Conservation (phyloP, 2,113 vertebrate genomes). For the Vireo altiloquus region DNA sequence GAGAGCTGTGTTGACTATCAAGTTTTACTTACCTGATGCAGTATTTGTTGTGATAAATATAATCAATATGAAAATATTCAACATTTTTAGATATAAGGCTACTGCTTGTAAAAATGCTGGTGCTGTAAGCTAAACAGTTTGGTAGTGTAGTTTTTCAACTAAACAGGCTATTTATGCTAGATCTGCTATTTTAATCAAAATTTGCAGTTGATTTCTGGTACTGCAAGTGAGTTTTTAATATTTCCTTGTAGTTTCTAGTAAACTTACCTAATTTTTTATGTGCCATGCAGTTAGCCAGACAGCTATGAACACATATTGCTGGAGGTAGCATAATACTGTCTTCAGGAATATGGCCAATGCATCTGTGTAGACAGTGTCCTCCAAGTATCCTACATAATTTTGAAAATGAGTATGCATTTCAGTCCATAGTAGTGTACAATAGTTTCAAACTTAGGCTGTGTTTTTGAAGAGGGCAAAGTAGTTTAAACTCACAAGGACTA, state of each 20-base stretch:
- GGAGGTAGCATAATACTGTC: not conserved
- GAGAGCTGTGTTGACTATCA: not conserved
- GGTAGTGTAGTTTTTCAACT: not conserved
- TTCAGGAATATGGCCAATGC: not conserved
- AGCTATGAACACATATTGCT: fast-evolving
- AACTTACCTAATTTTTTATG: not conserved
- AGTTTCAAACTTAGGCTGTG: not conserved
- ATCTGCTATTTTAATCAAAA: not conserved
- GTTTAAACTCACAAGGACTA: not conserved
- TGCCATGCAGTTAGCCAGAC: not conserved
- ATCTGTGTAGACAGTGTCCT: not conserved
- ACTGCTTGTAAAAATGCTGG: not conserved
- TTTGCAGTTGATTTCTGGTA: not conserved
- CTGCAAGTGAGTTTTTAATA: not conserved
- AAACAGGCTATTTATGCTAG: not conserved
- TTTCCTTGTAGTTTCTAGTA: not conserved
- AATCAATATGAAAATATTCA: not conserved
- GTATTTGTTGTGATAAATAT: not conserved
- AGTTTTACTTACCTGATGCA: not conserved
- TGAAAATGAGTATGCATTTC: not conserved
- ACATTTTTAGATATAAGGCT: not conserved
- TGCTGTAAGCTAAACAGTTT: not conserved
- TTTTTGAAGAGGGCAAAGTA: not conserved
- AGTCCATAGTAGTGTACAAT: not conserved
- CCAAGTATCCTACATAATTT: not conserved